Percentiles rank a stretch among this genome's conserved stretches.
These are phyloP conservation scores for Dinocampus coccinellae DNA, from an alignment of 2,888 invertebrate species.

Conservation along the genomic window DNA sequence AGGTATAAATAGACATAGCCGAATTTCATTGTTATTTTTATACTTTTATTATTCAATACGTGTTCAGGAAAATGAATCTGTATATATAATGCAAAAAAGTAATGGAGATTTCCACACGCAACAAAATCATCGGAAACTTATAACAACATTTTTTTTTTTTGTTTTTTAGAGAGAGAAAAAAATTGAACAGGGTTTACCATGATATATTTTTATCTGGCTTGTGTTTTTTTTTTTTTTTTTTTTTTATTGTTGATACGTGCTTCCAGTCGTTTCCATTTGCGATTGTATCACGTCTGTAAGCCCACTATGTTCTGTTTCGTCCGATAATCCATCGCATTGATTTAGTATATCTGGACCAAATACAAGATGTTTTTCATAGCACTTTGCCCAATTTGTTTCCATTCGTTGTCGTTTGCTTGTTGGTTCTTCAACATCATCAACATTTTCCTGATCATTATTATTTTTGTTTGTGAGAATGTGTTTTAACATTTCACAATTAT, in stretches of 20 bases:
- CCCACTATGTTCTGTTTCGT: constrained; percentile 4
- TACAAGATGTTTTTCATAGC: constrained; percentile 42
- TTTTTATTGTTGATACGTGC: constrained; percentile 19
- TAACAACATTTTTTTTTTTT: not conserved
- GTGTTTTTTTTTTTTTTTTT: constrained; percentile 41
- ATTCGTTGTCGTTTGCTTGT: constrained; percentile 26
- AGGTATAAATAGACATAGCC: not conserved
- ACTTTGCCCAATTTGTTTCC: constrained; percentile 41
- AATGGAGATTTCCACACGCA: not conserved
- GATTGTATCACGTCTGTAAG: constrained; percentile 7
- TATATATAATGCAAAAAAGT: not conserved
- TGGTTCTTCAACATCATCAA: constrained; percentile 21
- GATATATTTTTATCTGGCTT: constrained; percentile 18
- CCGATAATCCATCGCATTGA: not conserved
- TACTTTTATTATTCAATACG: not conserved
- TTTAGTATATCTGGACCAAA: constrained; percentile 38
- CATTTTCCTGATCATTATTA: constrained; percentile 13
- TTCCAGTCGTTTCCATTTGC: not conserved
- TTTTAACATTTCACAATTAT: not conserved
- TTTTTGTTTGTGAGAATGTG: not conserved
- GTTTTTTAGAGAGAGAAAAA: not conserved
- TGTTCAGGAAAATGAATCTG: not conserved
- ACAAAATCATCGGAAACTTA: not conserved
- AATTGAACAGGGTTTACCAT: not conserved
- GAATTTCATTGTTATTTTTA: not conserved